A percentile compares a stretch with the other conserved stretches of the same genome.
These are phyloP conservation scores for Osmoderma eremita DNA, from an alignment of 2,888 invertebrate genomes.

Conservation along the genomic window DNA sequence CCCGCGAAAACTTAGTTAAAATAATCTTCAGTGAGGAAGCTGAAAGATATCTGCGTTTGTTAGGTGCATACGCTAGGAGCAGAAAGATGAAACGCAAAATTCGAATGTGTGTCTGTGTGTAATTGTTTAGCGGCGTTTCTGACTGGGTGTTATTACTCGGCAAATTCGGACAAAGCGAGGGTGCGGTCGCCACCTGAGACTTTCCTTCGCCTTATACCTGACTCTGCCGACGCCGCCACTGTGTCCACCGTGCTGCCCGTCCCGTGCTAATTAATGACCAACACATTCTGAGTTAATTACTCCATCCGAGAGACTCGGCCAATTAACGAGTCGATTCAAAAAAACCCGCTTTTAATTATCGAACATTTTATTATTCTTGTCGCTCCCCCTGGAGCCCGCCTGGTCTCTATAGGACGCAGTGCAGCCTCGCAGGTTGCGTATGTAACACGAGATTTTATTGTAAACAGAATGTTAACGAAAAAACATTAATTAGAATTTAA, in stretches of 20 bases:
- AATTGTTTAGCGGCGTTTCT: conserved; percentile 50
- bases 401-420: background rate
- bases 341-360: conserved; percentile 60
- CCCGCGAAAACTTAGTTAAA: too few relatives aligned
- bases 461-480: conserved; percentile 59
- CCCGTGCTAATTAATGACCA: conserved; percentile 59
- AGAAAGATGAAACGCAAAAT: conserved; percentile 49
- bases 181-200: conserved; percentile 44
- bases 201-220: conserved; percentile 41
- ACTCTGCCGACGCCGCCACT: conserved; percentile 30
- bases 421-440: conserved; percentile 35
- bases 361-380: conserved; percentile 58
- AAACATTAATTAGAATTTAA: conserved; percentile 56
- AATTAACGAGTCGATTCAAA: conserved; percentile 61
- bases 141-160: conserved; percentile 49
- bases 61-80: too few relatives aligned
- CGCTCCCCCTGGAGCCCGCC: conserved; percentile 29
- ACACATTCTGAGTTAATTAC: conserved; percentile 61
- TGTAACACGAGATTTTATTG: conserved; percentile 58
- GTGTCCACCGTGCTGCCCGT: conserved; percentile 34
- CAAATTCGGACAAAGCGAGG: conserved; percentile 52
- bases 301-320: conserved; percentile 57
- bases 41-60: too few relatives aligned
- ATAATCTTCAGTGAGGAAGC: too few relatives aligned
- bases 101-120: conserved; percentile 40